Percentiles rank a stretch among this genome's conserved stretches.
These are phyloP conservation scores for Zeugodacus cucurbitae DNA, from an alignment of 1,140 invertebrate species.

Conservation along the genomic window DNA sequence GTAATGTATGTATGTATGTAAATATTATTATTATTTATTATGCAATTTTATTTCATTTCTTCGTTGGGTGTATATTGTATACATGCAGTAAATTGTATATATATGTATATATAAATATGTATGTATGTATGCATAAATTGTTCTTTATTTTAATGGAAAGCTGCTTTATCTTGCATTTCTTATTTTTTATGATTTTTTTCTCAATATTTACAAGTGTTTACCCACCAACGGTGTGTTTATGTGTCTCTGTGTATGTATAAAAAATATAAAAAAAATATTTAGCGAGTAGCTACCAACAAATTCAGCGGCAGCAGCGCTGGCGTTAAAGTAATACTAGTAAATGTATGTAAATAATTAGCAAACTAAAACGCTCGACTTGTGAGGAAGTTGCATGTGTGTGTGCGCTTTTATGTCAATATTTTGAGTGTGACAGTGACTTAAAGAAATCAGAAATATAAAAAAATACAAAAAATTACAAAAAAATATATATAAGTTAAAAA, in stretches of 20 bases:
- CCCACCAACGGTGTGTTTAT: neutral
- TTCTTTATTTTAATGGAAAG: conserved; percentile 27
- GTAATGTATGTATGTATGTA: conserved; percentile 6
- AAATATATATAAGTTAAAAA: too few relatives aligned
- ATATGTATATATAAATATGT: neutral
- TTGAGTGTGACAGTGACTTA: too few relatives aligned
- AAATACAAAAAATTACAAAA: too few relatives aligned
- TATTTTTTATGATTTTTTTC: neutral
- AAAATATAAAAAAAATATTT: neutral
- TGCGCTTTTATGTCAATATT: neutral
- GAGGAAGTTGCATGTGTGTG: neutral
- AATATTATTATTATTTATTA: conserved; percentile 47
- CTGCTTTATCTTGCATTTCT: neutral
- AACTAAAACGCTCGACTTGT: too few relatives aligned
- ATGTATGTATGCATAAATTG: conserved; percentile 15
- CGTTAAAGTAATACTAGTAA: too few relatives aligned
- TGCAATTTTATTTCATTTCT: conserved; percentile 53
- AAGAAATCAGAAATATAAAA: too few relatives aligned
- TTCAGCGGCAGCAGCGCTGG: too few relatives aligned
- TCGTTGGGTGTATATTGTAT: conserved; percentile 49
- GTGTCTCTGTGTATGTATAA: neutral
- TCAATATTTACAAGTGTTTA: neutral
- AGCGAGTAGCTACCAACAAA: too few relatives aligned
- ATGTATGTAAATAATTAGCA: neutral
- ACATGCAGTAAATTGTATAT: neutral